A percentile compares a stretch with the other conserved stretches of the same genome.
phyloP scores from a whole-genome alignment of 2,888 invertebrate genomes.

The Cephus pulcher region DNA sequence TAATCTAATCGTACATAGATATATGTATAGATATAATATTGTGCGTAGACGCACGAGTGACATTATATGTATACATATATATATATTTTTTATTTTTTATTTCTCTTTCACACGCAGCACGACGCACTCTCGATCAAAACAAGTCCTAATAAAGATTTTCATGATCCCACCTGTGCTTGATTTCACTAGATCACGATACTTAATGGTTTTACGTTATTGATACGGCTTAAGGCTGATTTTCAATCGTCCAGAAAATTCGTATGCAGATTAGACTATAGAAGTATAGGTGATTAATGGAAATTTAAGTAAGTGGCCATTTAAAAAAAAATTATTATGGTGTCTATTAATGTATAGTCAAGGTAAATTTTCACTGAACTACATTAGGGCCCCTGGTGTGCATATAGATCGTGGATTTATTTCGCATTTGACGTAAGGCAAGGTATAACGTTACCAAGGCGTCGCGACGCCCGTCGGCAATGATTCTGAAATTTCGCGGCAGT shows the following conservation, averaged over 20 bases:
- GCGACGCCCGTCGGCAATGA: not conserved
- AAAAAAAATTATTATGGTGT: too few species aligned
- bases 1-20: not conserved
- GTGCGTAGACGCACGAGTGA: not conserved
- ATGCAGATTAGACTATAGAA: too few species aligned
- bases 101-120: not conserved
- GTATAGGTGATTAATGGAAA: too few species aligned
- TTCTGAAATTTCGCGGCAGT: not conserved
- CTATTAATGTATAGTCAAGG: too few species aligned
- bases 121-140: slow-evolving; percentile 1
- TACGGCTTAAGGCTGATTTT: too few species aligned
- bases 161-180: not conserved
- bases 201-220: too few species aligned
- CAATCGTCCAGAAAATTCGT: too few species aligned
- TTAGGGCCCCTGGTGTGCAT: too few species aligned
- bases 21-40: not conserved
- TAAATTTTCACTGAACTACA: too few species aligned
- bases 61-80: too few species aligned
- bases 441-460: not conserved
- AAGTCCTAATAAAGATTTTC: not conserved
- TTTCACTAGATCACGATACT: not conserved
- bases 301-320: too few species aligned
- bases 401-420: not conserved
- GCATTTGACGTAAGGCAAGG: not conserved
- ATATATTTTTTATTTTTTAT: too few species aligned